A percentile compares a stretch with the other conserved stretches of the same genome.
Evolutionary conservation across 2,113 vertebrate species (phyloP).

Genomic region (Carassius auratus): DNA sequence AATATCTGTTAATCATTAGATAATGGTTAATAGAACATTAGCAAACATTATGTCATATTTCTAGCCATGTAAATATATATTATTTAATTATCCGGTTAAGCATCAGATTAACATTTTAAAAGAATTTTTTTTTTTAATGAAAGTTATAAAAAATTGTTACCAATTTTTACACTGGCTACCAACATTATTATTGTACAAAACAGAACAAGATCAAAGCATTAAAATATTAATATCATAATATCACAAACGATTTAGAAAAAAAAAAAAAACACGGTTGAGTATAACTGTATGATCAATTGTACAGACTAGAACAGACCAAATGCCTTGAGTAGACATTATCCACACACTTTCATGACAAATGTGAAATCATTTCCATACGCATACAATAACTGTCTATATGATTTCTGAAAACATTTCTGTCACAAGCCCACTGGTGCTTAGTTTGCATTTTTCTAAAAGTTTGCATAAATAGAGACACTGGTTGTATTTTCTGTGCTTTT

Average conservation of each 20-base stretch:
- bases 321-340: not conserved
- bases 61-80: too few species aligned
- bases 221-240: not conserved
- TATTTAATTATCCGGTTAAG: too few species aligned
- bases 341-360: not conserved
- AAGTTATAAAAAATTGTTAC: too few species aligned
- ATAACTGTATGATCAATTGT: not conserved
- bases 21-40: too few species aligned
- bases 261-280: too few species aligned
- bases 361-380: not conserved
- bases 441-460: conserved; percentile 6
- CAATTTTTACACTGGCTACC: too few species aligned
- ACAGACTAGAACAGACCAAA: not conserved
- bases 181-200: too few species aligned
- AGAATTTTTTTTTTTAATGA: too few species aligned
- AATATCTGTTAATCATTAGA: too few species aligned
- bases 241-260: not conserved
- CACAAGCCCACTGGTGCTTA: not conserved
- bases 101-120: too few species aligned
- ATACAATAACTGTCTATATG: not conserved
- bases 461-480: not conserved
- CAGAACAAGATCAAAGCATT: too few species aligned
- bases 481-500: not conserved
- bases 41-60: too few species aligned
- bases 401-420: conserved; percentile 1